Conservation (phyloP, 2,797 vertebrate genomes). For the Poeciliopsis gracilis region DNA sequence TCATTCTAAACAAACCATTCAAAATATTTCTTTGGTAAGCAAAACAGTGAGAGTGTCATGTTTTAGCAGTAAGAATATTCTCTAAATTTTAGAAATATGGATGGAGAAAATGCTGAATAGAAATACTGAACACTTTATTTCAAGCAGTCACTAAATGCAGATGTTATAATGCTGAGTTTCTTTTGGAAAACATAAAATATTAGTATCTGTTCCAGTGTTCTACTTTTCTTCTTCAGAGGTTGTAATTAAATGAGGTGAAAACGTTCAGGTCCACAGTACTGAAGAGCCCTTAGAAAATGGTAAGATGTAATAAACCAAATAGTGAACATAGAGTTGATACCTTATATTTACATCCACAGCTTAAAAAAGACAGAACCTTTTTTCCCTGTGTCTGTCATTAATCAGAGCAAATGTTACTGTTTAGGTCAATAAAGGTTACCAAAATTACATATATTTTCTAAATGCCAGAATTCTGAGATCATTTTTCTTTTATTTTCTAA, state of each 20-base stretch:
- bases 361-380: not conserved
- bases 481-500: not conserved
- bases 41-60: not conserved
- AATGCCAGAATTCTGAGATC: not conserved
- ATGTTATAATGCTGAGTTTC: conserved; percentile 29
- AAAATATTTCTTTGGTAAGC: not conserved
- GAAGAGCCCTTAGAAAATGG: not conserved
- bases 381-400: not conserved
- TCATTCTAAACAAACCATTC: not conserved
- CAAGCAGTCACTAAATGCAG: conserved; percentile 51
- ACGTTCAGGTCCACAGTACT: not conserved
- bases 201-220: not conserved
- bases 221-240: not conserved
- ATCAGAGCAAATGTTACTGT: not conserved
- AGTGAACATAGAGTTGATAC: not conserved
- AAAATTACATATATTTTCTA: not conserved
- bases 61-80: conserved; percentile 64
- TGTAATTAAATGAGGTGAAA: not conserved
- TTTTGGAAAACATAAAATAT: conserved; percentile 13
- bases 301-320: not conserved
- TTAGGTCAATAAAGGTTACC: not conserved
- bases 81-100: conserved; percentile 34
- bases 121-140: conserved; percentile 77
- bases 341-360: not conserved
- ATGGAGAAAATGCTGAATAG: conserved; percentile 49